Base-by-base conservation (phyloP, 2,797 vertebrate genomes). In the Ptychadena robeensis region DNA sequence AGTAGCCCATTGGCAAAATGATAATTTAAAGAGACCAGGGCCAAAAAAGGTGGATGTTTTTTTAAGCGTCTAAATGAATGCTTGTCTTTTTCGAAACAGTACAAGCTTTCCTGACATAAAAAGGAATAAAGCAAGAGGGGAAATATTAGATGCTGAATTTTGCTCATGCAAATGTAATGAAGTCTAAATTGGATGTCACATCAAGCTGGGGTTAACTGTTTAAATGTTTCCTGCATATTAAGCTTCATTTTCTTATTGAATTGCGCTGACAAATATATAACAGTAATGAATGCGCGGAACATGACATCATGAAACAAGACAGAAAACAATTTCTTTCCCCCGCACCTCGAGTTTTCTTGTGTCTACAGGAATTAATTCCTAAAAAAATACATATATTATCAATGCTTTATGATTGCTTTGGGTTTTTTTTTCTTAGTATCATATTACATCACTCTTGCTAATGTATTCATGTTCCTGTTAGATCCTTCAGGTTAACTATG, bases 381-480 rank as follows among this genome's bases (percentile, higher is more conserved):
- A 38, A 38, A 79, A 70, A 10, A 63, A 40, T 38, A 64, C 37
- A 69, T 80, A 38, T 38, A 40, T 64, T 34, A 27, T 12, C 48
- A 67, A 68, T 28, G 59, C 31, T 11, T 64, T 38, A 37, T 35
- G 3, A 34, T 35, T 22, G 15, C 32, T 35, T 78, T 44, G 28
- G 10, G 0, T 65, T 77, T 27, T 9, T 53, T 53, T 8, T 30
- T 30, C 73, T 71, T 87, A 65, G 72, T 83, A 89, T 91, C 89
- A 86, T 87, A 94, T 96, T 95, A 95, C 94, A 93, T 96, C 95
- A 95, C 87, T 93, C 90, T 89, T 88, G 88, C 77, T 81, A 83
- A 91, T 82, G 83, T 85, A 93, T 93, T 94, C 89, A 93, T 92
- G 90, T 90, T 90, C 88, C 89, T 93, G 91, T 93, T 93, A 93